Base-by-base conservation (phyloP, 2,113 vertebrate species). In the Neodontobutis hainanensis region DNA sequence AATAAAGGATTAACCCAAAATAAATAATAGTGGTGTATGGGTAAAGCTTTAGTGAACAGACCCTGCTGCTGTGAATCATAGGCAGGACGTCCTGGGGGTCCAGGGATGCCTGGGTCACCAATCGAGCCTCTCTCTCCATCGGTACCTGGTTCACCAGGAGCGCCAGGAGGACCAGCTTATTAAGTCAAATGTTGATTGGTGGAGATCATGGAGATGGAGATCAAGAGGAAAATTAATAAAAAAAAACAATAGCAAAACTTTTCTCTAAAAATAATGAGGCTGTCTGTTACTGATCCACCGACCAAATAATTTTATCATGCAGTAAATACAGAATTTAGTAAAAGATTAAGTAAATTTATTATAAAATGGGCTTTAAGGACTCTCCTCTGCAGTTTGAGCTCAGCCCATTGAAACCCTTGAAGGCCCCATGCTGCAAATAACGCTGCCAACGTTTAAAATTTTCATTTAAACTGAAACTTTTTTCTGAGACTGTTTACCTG, bases 61-160 rank as follows among this genome's bases (percentile, higher is more conserved):
- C 92, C 82, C 79, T 50, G 44, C 53, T 86, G 77, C 50, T 88
- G 85, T 55, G 80, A 4, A 0, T 60, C 35, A 52, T 4, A n/a
- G 14, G 87, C 60, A 8, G 80, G 50, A 5, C 0, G 61, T 55
- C 92, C 92, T 11, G 81, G 84, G 2, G 15, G 69, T 70, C 92
- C 92, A 0, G 61, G 75, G 6, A 9, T 0, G 34, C 92, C 92
- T 81, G 87, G 87, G 38, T 75, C 73, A 69, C 92, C 92, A 46
- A 65, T 34, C 0, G 63, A 67, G 36, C 92, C 92, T 12, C 69
- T 75, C 43, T 70, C 80, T 50, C 92, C 92, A 50, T 65, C 15
- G 44, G 65, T 65, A 38, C 92, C 92, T 15, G 38, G 67, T 65
- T 91, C 80, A 53, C 92, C 92, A 19, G 6, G 40, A 36, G 69